Evolutionary conservation across 2,797 vertebrate genomes (phyloP).

Genomic region (Acrossocheilus wenchowensis): DNA sequence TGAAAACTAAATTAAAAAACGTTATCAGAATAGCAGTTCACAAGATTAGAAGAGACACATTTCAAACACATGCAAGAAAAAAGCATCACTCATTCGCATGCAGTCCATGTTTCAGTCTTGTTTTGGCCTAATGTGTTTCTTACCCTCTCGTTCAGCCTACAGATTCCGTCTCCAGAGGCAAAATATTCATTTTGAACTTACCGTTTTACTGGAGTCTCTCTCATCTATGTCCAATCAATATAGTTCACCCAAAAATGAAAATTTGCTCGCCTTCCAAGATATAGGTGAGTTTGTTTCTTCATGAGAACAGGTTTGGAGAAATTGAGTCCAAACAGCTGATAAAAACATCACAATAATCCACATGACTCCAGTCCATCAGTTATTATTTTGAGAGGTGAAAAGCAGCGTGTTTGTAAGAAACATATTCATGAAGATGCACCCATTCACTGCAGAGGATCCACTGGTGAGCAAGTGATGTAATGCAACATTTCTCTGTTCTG

Average conservation of each 20-base stretch:
- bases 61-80: slow-evolving; percentile 5
- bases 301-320: neutral
- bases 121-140: slow-evolving; percentile 16
- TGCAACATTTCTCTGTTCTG: neutral
- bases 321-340: neutral
- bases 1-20: neutral
- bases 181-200: slow-evolving; percentile 46
- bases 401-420: neutral
- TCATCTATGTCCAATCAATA: slow-evolving; percentile 46
- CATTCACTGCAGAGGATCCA: neutral
- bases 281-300: neutral
- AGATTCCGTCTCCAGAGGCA: slow-evolving; percentile 22
- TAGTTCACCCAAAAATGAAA: slow-evolving; percentile 5
- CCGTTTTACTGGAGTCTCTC: slow-evolving; percentile 32
- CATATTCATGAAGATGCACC: neutral
- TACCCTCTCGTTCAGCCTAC: slow-evolving; percentile 24
- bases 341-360: neutral
- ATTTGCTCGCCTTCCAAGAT: neutral
- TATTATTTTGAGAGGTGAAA: neutral
- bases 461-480: neutral
- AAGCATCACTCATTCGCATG: neutral
- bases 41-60: neutral
- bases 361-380: neutral
- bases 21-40: neutral
- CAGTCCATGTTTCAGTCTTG: neutral